Evolutionary conservation across 1,140 invertebrate genomes (phyloP), one percentile per base, ranked within the genome.

Genomic region (Papilio polytes): DNA sequence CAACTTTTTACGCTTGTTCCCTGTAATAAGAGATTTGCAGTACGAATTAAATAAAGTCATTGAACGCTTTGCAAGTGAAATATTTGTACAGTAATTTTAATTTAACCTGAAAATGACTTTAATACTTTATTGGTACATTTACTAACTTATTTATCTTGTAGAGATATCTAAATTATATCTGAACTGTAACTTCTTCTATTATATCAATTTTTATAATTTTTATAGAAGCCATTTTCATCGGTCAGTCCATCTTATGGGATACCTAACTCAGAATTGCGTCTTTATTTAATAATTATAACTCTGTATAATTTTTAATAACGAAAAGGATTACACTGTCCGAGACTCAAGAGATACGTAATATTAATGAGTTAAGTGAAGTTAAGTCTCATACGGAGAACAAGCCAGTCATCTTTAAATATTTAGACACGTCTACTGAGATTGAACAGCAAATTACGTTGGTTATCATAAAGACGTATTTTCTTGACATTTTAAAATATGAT

Each of bases 271-370:
- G 20, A n/a, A 7, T 2, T 63, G 20, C 59, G 22, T 31, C 26
- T 1, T 66, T 31, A 15, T 70, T 70, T 31, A 70, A 36, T 36
- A 70, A 7, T 70, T 70, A 70, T 15, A 15, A 36, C 12, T 70
- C 22, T 70, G 31, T 70, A 15, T 12, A 4, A 70, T 2, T 31
- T 31, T 59, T 31, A 56, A 22, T 31, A 51, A 48, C 22, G 46
- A 53, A 76, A 36, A 59, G 51, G 20, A 77, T 77, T 77, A 77
- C 51, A 26, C 48, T 31, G 44, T 31, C 74, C 48, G 77, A n/a
- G 53, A 78, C 77, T 66, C n/a, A 41, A 20, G 46, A 78, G 76
- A 56, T 20, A 56, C 20, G 22, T 66, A 66, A 78, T 78, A 78
- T 78, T 63, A 56, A 78, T 66, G 56, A 63, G 9, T 44, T 59